Conservation (phyloP, 2,888 invertebrate species). For the Heliconius cydno region DNA sequence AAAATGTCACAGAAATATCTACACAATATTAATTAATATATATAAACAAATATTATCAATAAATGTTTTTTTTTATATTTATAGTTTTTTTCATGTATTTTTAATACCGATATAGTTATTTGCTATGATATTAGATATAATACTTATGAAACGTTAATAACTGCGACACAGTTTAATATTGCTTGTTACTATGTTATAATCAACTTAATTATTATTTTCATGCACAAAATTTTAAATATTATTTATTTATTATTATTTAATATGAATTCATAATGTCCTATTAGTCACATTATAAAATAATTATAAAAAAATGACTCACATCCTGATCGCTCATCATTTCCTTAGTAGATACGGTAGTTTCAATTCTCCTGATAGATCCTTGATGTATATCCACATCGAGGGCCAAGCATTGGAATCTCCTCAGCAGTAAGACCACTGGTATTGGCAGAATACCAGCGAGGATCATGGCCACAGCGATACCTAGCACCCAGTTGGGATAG, state of each 20-base stretch:
- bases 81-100: too few relatives aligned
- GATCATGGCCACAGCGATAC: slow-evolving; percentile 89
- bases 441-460: slow-evolving; percentile 92
- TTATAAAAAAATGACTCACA: slow-evolving; percentile 84
- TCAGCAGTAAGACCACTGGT: slow-evolving; percentile 91
- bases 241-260: too few relatives aligned
- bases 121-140: not conserved
- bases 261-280: not conserved
- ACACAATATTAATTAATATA: not conserved
- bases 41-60: too few relatives aligned
- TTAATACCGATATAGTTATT: not conserved
- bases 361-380: slow-evolving; percentile 94
- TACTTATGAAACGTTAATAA: not conserved
- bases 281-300: slow-evolving; percentile 1
- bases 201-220: too few relatives aligned
- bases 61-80: too few relatives aligned
- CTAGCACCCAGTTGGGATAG: slow-evolving; percentile 93
- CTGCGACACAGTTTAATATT: not conserved
- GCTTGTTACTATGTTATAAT: too few relatives aligned
- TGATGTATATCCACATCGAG: slow-evolving; percentile 95
- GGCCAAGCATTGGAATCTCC: slow-evolving; percentile 94
- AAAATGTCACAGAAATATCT: not conserved
- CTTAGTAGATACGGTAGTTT: slow-evolving; percentile 96
- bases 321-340: slow-evolving; percentile 97
- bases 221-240: too few relatives aligned